Percentiles rank a stretch among this genome's conserved stretches.
Conservation (phyloP, 2,888 invertebrate genomes). For the Poecilus cupreus region DNA sequence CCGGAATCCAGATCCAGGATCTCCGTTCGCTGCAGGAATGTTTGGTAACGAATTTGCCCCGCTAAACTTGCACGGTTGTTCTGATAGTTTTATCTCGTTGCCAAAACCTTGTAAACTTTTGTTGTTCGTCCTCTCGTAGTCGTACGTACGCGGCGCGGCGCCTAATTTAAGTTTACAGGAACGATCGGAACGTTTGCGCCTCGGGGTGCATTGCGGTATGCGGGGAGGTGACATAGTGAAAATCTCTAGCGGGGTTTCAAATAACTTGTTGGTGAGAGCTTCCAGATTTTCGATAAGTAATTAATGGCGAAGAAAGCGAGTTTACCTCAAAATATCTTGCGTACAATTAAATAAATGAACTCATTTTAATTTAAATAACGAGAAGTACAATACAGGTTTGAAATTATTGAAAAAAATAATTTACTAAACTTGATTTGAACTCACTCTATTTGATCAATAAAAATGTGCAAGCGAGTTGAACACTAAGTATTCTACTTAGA, state of each 20-base stretch:
- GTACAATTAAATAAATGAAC: not conserved
- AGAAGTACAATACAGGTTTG: too few relatives aligned
- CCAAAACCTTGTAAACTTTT: conserved; percentile 52
- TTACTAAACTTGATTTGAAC: too few relatives aligned
- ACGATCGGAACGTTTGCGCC: conserved; percentile 46
- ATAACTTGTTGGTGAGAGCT: conserved; percentile 9
- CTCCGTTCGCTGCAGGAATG: not conserved
- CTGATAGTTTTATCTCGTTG: conserved; percentile 55
- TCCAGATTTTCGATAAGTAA: conserved; percentile 12
- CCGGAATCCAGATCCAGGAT: not conserved
- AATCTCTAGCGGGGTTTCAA: conserved; percentile 17
- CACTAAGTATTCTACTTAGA: too few relatives aligned
- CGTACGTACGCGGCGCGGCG: conserved; percentile 12
- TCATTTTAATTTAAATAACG: not conserved
- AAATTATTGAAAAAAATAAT: too few relatives aligned
- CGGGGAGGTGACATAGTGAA: conserved; percentile 10
- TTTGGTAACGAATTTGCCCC: conserved; percentile 30
- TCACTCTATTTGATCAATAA: too few relatives aligned
- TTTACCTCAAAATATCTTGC: not conserved
- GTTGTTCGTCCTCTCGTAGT: conserved; percentile 29
- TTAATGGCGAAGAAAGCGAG: not conserved
- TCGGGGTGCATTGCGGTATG: not conserved
- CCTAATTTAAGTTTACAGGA: conserved; percentile 54
- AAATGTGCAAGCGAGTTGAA: too few relatives aligned
- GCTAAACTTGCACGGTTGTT: conserved; percentile 35